Percentiles rank a stretch among this genome's conserved stretches.
Evolutionary conservation across 1,140 invertebrate species (phyloP).

Genomic region (Druon quercuslanigerum): DNA sequence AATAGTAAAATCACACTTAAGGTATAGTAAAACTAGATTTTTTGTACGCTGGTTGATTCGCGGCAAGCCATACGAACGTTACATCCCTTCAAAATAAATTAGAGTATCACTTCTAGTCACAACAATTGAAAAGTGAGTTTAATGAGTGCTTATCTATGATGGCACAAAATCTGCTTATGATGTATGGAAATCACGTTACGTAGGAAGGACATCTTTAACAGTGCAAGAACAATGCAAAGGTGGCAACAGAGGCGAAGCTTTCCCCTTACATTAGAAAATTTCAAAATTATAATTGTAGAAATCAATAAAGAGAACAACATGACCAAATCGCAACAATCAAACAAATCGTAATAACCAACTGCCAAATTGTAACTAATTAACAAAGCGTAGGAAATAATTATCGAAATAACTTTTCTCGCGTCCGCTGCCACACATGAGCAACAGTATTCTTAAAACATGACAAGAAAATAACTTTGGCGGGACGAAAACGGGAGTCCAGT

Average conservation of each 20-base stretch:
- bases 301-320: no score
- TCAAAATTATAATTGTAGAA: no score
- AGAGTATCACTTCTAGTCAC: conserved; percentile 14
- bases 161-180: conserved; percentile 34
- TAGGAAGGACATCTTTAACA: conserved; percentile 44
- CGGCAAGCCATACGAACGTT: conserved; percentile 26
- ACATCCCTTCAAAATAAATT: conserved; percentile 30
- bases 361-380: no score
- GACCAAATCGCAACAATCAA: no score
- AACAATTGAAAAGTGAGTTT: neutral
- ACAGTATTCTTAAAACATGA: conserved; percentile 33
- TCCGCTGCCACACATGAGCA: conserved; percentile 1
- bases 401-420: neutral
- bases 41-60: conserved; percentile 37
- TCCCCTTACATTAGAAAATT: no score
- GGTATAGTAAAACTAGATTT: conserved; percentile 48
- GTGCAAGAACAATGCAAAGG: conserved; percentile 46
- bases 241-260: conserved; percentile 28
- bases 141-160: conserved; percentile 36
- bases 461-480: conserved; percentile 29
- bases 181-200: conserved; percentile 44
- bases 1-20: conserved; percentile 45
- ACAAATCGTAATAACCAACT: no score
- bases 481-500: conserved; percentile 34
- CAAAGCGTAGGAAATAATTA: no score